phyloP scores from a whole-genome alignment of 2,113 vertebrate species.

The Glaucidium brasilianum region DNA sequence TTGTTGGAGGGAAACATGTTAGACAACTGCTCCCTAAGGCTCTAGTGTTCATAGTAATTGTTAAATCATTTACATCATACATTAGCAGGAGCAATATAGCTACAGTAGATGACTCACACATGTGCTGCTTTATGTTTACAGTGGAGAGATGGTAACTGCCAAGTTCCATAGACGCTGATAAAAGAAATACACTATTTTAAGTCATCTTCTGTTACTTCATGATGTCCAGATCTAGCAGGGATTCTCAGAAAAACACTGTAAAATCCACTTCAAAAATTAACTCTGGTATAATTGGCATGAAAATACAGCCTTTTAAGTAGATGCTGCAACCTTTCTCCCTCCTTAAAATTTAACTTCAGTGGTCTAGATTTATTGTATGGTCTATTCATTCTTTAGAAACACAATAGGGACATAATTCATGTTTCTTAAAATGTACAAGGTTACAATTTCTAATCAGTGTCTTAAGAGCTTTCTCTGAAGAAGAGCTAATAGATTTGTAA shows the following conservation, averaged over 20 bases:
- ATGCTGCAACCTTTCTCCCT: not conserved
- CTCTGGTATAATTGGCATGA: not conserved
- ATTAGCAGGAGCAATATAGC: constrained; percentile 26
- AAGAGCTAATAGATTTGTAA: constrained; percentile 1
- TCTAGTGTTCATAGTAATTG: constrained; percentile 30
- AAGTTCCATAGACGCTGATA: not conserved
- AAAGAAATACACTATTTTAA: not conserved
- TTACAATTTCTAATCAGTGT: not conserved
- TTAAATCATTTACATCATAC: constrained; percentile 46
- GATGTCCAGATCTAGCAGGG: not conserved
- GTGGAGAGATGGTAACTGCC: not conserved
- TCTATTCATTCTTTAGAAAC: not conserved
- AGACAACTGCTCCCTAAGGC: constrained; percentile 42
- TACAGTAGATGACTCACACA: not conserved
- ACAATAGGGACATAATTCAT: not conserved
- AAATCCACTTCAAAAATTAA: not conserved
- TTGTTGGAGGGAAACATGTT: not conserved
- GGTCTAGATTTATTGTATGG: not conserved
- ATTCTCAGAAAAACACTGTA: not conserved
- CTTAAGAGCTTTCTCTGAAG: not conserved
- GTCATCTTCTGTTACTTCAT: not conserved
- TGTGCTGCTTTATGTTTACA: not conserved
- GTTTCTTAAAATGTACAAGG: not conserved
- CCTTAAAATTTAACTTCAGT: not conserved
- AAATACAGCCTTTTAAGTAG: not conserved